These are phyloP conservation scores for Carettochelys insculpta DNA, from an alignment of 2,113 vertebrate species.

Conservation along the genomic window DNA sequence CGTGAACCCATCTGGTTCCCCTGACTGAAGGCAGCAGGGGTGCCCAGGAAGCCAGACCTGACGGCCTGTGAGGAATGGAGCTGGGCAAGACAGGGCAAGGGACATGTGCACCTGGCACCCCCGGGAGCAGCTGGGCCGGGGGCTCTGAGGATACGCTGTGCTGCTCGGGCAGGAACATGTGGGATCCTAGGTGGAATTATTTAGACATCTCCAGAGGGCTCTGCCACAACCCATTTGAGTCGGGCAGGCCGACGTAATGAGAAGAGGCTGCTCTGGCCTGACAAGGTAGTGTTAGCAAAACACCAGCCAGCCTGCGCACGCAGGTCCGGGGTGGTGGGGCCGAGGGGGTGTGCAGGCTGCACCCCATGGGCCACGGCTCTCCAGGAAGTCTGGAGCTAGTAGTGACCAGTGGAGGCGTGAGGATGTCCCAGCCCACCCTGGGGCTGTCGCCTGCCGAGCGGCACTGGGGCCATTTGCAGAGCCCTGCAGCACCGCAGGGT, in stretches of 20 bases:
- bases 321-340: accelerated
- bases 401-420: not conserved
- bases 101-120: not conserved
- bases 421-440: not conserved
- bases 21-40: too few relatives aligned
- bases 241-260: slow-evolving; percentile 51
- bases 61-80: not conserved
- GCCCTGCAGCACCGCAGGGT: not conserved
- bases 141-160: too few relatives aligned
- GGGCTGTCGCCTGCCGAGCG: not conserved
- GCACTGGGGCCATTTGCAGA: not conserved
- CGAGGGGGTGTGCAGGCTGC: accelerated
- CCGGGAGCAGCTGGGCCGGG: not conserved
- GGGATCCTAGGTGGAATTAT: slow-evolving; percentile 56
- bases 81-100: not conserved
- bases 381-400: accelerated
- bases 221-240: slow-evolving; percentile 41
- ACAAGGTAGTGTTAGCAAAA: not conserved
- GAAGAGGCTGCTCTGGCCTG: not conserved
- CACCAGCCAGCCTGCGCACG: accelerated
- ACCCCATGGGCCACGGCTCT: accelerated
- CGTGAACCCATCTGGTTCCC: too few relatives aligned
- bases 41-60: not conserved
- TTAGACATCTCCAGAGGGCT: slow-evolving; percentile 50
- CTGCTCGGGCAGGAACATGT: not conserved